Evolutionary conservation across 2,797 vertebrate species (phyloP), one percentile per base, ranked within the genome.

Genomic region (Moxostoma hubbsi): DNA sequence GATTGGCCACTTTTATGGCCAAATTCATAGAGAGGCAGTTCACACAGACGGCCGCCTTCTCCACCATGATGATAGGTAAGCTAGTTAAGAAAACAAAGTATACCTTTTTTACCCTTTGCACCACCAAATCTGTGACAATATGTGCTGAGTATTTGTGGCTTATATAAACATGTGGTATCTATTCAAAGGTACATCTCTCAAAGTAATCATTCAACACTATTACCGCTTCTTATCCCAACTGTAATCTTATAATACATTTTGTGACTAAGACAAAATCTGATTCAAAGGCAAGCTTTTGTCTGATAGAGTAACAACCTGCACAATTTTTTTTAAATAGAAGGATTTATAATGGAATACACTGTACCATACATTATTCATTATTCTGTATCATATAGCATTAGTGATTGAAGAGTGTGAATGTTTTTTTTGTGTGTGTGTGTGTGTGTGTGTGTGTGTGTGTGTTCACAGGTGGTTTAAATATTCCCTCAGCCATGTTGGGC

Each of bases 21-120:
- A 99, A 99, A 90, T 96, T 97, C 88, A 93, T 98, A 11, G 97
- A 99, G 88, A 92, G 89, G 1, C 98, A 99, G 79, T 99, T 98
- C 87, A 92, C 83, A 15, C 82, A 94, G 88, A 94, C 95, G 0
- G 91, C 93, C 0, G 90, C 95, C 57, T 88, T 94, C 0, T 96
- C 98, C 89, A 96, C 92, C 88, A 88, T 97, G 87, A 91, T 98
- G 92, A 95, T 99, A 0, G 98, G 97, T 96, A 79, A 89, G 87
- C 54, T 70, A 1, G 11, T 76, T 24, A 36, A 1, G 2, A 7
- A n/a, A 16, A 54, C 12, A n/a, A 15, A 57, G 57, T 3, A 24
- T 24, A 24, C 24, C 11, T 13, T 61, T 6, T 58, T 45, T 1
- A 1, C 24, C 2, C 2, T 24, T 24, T 3, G 1, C 1, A 0